Base-by-base conservation (phyloP, 2,113 vertebrate species). In the Rana temporaria region DNA sequence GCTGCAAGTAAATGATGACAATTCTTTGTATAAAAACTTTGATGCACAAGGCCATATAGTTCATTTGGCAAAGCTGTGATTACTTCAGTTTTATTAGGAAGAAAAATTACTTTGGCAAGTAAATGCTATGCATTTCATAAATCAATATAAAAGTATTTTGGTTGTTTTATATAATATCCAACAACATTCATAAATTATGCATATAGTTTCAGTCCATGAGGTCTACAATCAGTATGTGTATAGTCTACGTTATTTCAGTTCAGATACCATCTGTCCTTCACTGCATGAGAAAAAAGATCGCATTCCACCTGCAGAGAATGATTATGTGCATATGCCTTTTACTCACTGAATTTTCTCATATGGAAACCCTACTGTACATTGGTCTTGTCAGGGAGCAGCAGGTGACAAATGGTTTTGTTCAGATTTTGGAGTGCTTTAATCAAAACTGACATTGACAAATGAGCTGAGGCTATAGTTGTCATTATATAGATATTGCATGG, bases 201-300 rank as follows among this genome's bases (percentile, higher is more conserved):
- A 2, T 71, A 17, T 26, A 26, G 20, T 52, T 55, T 9, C 7
- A 52, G 22, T 55, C 48, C 19, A 1, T 4, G 38, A 71, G 1
- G 42, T 48, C 42, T 48, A 48, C 42, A 48, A 14, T 14, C 42
- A 71, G 26, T 53, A 53, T 48, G n/a, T 20, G 48, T 24, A 4
- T 4, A 14, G 26, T 55, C 24, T 71, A 4, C 6, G 26, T 26
- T 71, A 6, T 71, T 55, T 7, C 16, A 26, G 0, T 26, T 16
- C n/a, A 22, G 48, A 55, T 71, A 26, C 19, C 68, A 71, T 71
- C 52, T 30, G 68, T 48, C 68, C 53, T 55, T 16, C 48, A 55
- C 48, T 71, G 48, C 48, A 55, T 71, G 68, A 24, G 20, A 14
- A 22, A 22, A 71, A 53, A 26, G 38, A 55, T 55, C 68, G 26